phyloP scores from a whole-genome alignment of 2,888 invertebrate genomes.

The Thecocarcelia acutangulata region DNA sequence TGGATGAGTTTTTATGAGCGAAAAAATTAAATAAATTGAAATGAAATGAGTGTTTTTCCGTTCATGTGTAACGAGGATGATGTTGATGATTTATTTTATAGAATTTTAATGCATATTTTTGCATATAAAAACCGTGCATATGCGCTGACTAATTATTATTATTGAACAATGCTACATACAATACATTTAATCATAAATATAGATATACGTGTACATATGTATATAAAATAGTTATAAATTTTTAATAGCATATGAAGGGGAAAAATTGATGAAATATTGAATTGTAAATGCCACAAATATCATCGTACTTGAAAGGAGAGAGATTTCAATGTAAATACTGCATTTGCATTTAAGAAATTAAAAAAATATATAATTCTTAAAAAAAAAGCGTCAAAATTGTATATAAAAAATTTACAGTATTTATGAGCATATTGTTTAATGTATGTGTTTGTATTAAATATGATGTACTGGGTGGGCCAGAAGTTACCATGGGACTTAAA shows the following conservation, averaged over 20 bases:
- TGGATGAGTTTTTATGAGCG: conserved; percentile 36
- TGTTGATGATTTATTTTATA: conserved; percentile 40
- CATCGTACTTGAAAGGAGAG: background rate
- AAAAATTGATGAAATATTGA: conserved; percentile 24
- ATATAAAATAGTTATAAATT: conserved; percentile 42
- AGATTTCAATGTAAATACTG: background rate
- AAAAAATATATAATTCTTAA: background rate
- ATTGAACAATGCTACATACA: conserved; percentile 20
- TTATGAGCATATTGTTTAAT: background rate
- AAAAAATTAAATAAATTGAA: conserved; percentile 17
- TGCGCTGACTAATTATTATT: conserved; percentile 34
- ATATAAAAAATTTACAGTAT: background rate
- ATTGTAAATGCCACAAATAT: conserved; percentile 16
- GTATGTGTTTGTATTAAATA: background rate
- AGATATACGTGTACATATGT: background rate
- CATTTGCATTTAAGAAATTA: background rate
- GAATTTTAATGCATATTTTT: conserved; percentile 31
- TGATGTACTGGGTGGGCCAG: no score
- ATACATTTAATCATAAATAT: conserved; percentile 18
- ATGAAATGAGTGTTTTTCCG: conserved; percentile 7
- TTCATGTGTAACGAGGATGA: conserved; percentile 29
- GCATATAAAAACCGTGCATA: conserved; percentile 37
- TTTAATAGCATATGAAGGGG: conserved; percentile 40
- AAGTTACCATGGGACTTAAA: no score
- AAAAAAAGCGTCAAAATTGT: background rate